These are phyloP conservation scores for Orthonyx spaldingii DNA, from an alignment of 2,113 vertebrate species.

Conservation along the genomic window DNA sequence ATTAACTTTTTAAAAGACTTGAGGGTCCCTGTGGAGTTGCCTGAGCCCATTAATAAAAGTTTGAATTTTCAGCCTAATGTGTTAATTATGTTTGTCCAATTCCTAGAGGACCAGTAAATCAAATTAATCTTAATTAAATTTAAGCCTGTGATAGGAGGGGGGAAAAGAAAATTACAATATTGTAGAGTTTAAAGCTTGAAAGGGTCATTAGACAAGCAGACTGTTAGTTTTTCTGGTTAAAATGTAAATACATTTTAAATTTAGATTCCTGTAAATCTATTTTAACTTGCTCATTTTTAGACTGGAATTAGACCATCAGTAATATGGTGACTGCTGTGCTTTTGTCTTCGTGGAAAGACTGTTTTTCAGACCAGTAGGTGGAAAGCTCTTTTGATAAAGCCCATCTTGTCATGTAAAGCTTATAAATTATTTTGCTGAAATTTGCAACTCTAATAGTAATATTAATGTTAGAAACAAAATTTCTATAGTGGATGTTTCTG, in stretches of 20 bases:
- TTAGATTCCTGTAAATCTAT: not conserved
- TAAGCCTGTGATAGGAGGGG: not conserved
- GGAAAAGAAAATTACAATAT: not conserved
- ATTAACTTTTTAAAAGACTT: not conserved
- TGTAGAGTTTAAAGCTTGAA: not conserved
- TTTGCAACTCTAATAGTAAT: not conserved
- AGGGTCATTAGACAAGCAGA: not conserved
- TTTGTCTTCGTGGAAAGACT: not conserved
- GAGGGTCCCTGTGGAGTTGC: not conserved
- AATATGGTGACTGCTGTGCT: not conserved
- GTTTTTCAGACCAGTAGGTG: not conserved
- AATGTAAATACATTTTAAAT: not conserved
- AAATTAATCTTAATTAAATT: conserved; percentile 5
- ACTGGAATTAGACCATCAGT: not conserved
- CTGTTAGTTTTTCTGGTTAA: not conserved
- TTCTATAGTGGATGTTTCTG: not conserved
- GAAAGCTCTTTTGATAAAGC: not conserved
- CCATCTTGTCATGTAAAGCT: not conserved
- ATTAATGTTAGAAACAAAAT: not conserved
- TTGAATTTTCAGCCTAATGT: not conserved
- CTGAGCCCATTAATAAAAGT: not conserved
- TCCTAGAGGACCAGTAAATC: not conserved
- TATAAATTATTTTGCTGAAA: not conserved
- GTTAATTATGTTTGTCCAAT: not conserved
- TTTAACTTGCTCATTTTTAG: not conserved